Percentiles rank a stretch among this genome's conserved stretches.
Evolutionary conservation across 2,888 invertebrate genomes (phyloP).

Genomic region (Portevinia maculata): DNA sequence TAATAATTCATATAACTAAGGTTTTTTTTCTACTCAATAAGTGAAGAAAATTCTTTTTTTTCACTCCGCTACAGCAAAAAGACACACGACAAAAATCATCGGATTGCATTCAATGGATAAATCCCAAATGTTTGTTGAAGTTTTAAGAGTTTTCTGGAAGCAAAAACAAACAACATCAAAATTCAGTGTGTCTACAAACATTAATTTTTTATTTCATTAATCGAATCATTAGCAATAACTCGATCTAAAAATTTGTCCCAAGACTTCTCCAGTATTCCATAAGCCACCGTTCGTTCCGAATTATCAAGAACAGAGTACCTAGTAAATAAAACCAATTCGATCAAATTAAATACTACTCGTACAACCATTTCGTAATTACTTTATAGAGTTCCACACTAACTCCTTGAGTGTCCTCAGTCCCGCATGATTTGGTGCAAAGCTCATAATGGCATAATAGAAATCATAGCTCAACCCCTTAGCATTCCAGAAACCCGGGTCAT

Average conservation of each 20-base stretch:
- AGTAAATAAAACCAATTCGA: not conserved
- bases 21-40: too few species aligned
- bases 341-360: not conserved
- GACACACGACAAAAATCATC: too few species aligned
- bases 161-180: not conserved
- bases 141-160: not conserved
- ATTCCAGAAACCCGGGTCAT: constrained; percentile 87
- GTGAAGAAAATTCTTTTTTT: too few species aligned
- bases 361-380: constrained; percentile 76
- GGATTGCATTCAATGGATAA: too few species aligned
- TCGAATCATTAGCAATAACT: constrained; percentile 19
- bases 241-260: constrained; percentile 78
- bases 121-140: too few species aligned
- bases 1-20: too few species aligned
- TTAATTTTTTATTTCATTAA: constrained; percentile 12
- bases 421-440: constrained; percentile 84
- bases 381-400: constrained; percentile 86
- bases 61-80: too few species aligned
- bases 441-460: constrained; percentile 87
- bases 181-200: not conserved
- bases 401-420: constrained; percentile 86
- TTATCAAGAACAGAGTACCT: constrained; percentile 78
- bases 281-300: constrained; percentile 76
- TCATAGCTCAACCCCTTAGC: constrained; percentile 86
- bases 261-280: constrained; percentile 75